Conservation (phyloP, 1,140 invertebrate species). For the Drosophila ohnishii region DNA sequence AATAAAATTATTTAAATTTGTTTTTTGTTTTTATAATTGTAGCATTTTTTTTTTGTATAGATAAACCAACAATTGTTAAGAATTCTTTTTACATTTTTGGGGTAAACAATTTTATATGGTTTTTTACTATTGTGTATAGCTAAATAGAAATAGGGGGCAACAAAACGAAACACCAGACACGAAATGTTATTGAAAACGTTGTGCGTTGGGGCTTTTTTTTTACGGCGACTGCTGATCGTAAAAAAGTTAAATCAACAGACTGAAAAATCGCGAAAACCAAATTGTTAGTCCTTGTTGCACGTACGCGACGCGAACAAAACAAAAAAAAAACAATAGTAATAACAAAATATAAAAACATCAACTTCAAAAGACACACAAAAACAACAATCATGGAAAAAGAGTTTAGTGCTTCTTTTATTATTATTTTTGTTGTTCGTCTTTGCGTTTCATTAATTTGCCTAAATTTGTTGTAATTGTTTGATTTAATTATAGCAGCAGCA, state of each 20-base stretch:
- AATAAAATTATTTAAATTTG: background rate
- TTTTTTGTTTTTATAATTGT: background rate
- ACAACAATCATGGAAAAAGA: conserved; percentile 21
- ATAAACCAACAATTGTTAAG: conserved; percentile 17
- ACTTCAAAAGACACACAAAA: conserved; percentile 34
- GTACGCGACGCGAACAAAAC: conserved; percentile 7
- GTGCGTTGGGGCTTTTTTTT: conserved; percentile 34
- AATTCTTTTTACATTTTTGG: conserved; percentile 33
- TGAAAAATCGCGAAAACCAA: conserved; percentile 39
- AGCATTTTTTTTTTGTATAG: background rate
- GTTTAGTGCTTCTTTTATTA: conserved; percentile 28
- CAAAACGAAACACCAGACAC: conserved; percentile 30
- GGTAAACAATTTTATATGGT: conserved; percentile 32
- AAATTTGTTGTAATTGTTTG: conserved; percentile 61
- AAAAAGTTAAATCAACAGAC: conserved; percentile 39
- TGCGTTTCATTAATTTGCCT: conserved; percentile 51
- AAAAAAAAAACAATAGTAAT: conserved; percentile 7
- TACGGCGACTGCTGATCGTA: conserved; percentile 34
- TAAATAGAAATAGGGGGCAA: conserved; percentile 6
- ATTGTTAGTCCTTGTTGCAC: conserved; percentile 45
- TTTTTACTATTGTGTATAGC: conserved; percentile 27
- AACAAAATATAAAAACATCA: conserved; percentile 31
- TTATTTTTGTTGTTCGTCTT: background rate
- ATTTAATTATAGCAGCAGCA: conserved; percentile 54
- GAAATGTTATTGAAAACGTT: conserved; percentile 49